Evolutionary conservation across 2,797 vertebrate genomes (phyloP).

Genomic region (Leuciscus waleckii): DNA sequence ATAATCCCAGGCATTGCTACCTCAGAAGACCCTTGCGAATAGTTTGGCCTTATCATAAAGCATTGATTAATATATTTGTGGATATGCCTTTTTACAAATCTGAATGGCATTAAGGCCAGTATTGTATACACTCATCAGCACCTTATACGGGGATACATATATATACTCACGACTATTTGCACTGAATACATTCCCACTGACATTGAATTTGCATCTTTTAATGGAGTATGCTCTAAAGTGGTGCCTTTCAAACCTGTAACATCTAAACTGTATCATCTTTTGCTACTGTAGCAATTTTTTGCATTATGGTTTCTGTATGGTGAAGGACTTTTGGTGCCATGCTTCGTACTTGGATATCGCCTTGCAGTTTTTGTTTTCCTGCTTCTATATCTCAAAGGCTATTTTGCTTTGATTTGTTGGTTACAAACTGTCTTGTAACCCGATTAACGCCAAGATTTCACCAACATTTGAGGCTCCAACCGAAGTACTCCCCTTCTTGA

Average conservation of each 20-base stretch:
- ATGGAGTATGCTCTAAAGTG: slow-evolving; percentile 41
- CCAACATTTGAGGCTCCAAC: not conserved
- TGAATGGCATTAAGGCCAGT: slow-evolving; percentile 48
- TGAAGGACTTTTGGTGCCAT: slow-evolving; percentile 40
- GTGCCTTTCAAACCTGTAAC: slow-evolving; percentile 69
- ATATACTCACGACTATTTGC: slow-evolving; percentile 64
- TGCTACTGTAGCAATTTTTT: slow-evolving; percentile 30
- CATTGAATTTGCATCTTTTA: slow-evolving; percentile 54
- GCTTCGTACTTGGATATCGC: slow-evolving; percentile 5
- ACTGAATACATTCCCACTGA: slow-evolving; percentile 66
- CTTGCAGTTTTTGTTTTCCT: not conserved
- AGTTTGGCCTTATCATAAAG: slow-evolving; percentile 52
- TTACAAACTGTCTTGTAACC: not conserved
- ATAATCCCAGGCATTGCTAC: slow-evolving; percentile 72
- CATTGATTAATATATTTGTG: slow-evolving; percentile 42
- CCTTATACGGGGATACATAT: slow-evolving; percentile 54
- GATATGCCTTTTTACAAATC: slow-evolving; percentile 57
- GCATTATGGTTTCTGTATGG: not conserved
- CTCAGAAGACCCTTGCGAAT: slow-evolving; percentile 69
- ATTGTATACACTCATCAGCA: slow-evolving; percentile 58
- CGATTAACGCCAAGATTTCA: not conserved
- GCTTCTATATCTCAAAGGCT: not conserved
- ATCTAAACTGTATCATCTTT: not conserved
- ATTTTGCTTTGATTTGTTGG: not conserved
- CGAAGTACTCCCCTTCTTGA: not conserved